phyloP scores from a whole-genome alignment of 2,113 vertebrate species.

The Hemichromis elongatus region DNA sequence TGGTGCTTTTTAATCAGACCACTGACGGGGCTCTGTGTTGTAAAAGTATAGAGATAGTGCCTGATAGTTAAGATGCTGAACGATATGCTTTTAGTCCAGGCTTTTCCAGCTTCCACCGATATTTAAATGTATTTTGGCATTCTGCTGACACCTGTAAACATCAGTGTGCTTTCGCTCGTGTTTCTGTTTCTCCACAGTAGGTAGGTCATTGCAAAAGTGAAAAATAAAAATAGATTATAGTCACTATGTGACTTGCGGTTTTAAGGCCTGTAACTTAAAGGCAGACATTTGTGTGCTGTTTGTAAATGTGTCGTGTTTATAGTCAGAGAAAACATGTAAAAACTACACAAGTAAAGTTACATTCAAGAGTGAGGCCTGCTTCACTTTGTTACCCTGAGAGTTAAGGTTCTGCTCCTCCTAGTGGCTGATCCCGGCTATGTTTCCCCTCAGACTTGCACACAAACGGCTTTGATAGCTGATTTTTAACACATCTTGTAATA shows the following conservation, averaged over 20 bases:
- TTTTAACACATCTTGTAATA: constrained; percentile 47
- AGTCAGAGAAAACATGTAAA: not conserved
- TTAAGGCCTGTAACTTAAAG: not conserved
- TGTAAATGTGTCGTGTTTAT: not conserved
- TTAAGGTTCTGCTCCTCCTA: constrained; percentile 72
- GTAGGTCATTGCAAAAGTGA: not conserved
- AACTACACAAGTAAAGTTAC: not conserved
- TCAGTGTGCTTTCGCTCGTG: not conserved
- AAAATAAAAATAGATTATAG: not conserved
- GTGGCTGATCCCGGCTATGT: constrained; percentile 58
- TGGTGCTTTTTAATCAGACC: constrained; percentile 73
- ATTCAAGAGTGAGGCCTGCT: constrained; percentile 15
- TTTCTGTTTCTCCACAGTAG: not conserved
- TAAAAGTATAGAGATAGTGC: constrained; percentile 58
- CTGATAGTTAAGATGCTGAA: constrained; percentile 60
- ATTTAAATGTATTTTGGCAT: constrained; percentile 34
- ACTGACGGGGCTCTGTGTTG: constrained; percentile 57
- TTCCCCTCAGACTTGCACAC: constrained; percentile 25
- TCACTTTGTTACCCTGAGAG: constrained; percentile 39
- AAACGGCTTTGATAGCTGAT: constrained; percentile 49
- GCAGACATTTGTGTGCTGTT: not conserved
- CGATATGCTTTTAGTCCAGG: constrained; percentile 55
- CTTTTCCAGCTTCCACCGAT: constrained; percentile 26
- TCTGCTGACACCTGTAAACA: constrained; percentile 46
- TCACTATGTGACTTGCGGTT: not conserved